These are phyloP conservation scores for Endotricha flammealis DNA, from an alignment of 2,888 invertebrate genomes.

Conservation along the genomic window DNA sequence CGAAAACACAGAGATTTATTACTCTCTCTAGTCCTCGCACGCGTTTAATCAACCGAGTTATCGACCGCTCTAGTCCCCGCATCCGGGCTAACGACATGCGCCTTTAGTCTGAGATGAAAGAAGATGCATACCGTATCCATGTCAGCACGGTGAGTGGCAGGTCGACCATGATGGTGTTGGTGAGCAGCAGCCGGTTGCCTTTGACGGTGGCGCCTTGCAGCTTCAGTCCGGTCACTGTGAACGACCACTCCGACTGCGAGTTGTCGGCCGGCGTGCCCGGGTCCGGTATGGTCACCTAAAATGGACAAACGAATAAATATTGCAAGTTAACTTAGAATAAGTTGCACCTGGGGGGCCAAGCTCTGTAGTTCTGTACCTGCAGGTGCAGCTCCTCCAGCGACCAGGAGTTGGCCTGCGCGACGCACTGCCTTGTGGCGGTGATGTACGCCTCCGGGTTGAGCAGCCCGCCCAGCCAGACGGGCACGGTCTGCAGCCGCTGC, in stretches of 20 bases:
- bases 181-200: conserved; percentile 92
- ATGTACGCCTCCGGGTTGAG: conserved; percentile 99
- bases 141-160: conserved; percentile 92
- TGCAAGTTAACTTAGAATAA: conserved; percentile 45
- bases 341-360: too few species aligned
- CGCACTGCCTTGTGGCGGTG: conserved; percentile 98
- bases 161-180: conserved; percentile 97
- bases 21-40: too few species aligned
- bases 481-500: conserved; percentile 93
- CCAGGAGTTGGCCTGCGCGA: conserved; percentile 97
- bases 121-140: conserved; percentile 86
- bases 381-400: conserved; percentile 96
- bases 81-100: too few species aligned
- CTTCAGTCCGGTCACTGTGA: conserved; percentile 89
- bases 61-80: too few species aligned
- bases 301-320: too few species aligned
- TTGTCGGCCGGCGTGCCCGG: conserved; percentile 76
- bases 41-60: too few species aligned
- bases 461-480: conserved; percentile 98
- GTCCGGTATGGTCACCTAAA: conserved; percentile 80
- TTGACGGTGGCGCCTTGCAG: conserved; percentile 97
- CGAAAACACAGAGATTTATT: not conserved
- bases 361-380: too few species aligned
- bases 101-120: conserved; percentile 13
- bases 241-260: conserved; percentile 82